Conservation (phyloP, 2,797 vertebrate genomes). For the Phoeniculus purpureus region DNA sequence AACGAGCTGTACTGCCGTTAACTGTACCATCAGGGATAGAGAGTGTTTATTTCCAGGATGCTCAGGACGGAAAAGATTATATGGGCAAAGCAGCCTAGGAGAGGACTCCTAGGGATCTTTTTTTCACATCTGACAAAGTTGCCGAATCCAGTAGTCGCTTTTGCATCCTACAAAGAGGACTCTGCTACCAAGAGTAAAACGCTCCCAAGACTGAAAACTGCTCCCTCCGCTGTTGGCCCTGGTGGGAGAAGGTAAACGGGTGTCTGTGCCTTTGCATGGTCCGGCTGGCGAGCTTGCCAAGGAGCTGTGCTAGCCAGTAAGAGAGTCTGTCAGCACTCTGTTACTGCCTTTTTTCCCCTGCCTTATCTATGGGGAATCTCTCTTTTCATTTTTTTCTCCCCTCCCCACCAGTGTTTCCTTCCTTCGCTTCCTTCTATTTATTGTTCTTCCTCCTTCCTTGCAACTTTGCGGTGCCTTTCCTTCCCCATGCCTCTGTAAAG, state of each 20-base stretch:
- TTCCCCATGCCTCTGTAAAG: not conserved
- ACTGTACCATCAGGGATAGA: slow-evolving; percentile 21
- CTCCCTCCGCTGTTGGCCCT: not conserved
- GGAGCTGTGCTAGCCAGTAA: slow-evolving; percentile 23
- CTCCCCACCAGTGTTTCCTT: not conserved
- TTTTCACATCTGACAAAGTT: slow-evolving; percentile 27
- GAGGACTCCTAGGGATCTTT: slow-evolving; percentile 27
- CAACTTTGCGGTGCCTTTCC: not conserved
- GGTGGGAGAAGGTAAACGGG: slow-evolving; percentile 17
- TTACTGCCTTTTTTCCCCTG: not conserved
- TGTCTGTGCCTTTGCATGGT: slow-evolving; percentile 31
- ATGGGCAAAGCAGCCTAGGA: not conserved
- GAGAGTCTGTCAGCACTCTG: slow-evolving; percentile 4
- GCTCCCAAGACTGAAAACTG: slow-evolving; percentile 24
- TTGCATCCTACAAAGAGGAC: slow-evolving; percentile 2
- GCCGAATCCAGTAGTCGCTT: not conserved
- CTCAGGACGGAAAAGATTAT: slow-evolving; percentile 8
- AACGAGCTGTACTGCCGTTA: not conserved
- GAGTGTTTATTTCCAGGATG: slow-evolving; percentile 29
- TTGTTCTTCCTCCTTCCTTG: not conserved
- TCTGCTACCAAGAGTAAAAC: not conserved
- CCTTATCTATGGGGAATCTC: slow-evolving; percentile 19
- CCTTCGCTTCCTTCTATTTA: not conserved
- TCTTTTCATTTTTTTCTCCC: not conserved
- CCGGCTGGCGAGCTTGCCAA: not conserved